These are phyloP conservation scores for Cryptus viduatorius DNA, from an alignment of 2,888 invertebrate genomes.

Conservation along the genomic window DNA sequence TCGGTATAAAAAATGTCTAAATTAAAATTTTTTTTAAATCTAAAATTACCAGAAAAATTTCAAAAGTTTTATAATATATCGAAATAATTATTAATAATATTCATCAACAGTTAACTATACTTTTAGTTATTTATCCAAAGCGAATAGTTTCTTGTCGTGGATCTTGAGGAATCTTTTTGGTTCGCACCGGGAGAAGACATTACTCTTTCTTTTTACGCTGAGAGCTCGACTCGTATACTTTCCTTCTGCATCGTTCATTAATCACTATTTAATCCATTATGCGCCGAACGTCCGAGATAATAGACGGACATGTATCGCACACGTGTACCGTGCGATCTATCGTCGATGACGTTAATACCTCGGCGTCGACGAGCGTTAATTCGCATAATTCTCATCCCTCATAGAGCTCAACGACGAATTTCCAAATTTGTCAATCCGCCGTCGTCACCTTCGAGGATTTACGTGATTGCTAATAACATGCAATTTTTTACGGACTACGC, in stretches of 20 bases:
- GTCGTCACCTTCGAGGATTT: no score
- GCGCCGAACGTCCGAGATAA: slow-evolving; percentile 2
- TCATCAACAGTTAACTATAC: no score
- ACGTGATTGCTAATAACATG: not conserved
- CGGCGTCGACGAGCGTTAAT: slow-evolving; percentile 3
- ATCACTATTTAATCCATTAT: slow-evolving; percentile 40
- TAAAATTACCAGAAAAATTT: no score
- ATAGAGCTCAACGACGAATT: slow-evolving; percentile 4
- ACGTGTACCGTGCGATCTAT: not conserved
- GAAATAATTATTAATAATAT: no score
- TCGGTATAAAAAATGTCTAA: no score
- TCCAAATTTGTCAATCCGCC: not conserved
- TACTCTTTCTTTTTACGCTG: slow-evolving; percentile 31
- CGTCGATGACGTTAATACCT: slow-evolving; percentile 7
- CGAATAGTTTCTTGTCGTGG: not conserved
- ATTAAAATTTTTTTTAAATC: no score
- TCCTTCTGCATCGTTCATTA: slow-evolving; percentile 27
- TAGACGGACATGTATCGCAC: not conserved
- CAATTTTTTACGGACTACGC: not conserved
- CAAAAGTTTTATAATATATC: no score
- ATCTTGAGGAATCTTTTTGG: not conserved
- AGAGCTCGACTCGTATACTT: slow-evolving; percentile 24
- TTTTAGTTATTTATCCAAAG: no score
- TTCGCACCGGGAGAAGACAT: slow-evolving; percentile 13
- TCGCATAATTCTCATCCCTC: not conserved